Base-by-base conservation (phyloP, 2,797 vertebrate species). In the Bryconaethiops microstoma region DNA sequence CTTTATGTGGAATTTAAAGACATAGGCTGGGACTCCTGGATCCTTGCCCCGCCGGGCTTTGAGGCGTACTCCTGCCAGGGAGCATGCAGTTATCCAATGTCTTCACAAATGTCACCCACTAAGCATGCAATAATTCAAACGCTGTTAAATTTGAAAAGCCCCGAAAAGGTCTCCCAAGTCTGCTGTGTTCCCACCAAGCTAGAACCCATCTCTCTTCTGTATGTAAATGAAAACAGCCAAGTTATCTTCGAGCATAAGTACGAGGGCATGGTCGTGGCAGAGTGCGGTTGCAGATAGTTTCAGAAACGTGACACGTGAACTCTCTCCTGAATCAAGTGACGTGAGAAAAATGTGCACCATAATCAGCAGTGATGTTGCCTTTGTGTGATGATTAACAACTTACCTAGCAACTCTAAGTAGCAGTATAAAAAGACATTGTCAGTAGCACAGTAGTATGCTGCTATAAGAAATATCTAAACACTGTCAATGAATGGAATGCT, bases 1-100 rank as follows among this genome's bases (percentile, higher is more conserved):
- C 96, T 99, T 76, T 96, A 94, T 83, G 96, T 99, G 23, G 95
- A 99, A 87, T 99, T 99, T 92, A 99, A 97, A 90, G 97, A 98
- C 84, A 99, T 99, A 1, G 96, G 96, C 80, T 99, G 97, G 97
- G 96, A 98, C 74, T 90, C 93, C 1, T 99, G 97, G 96, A 94
- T 99, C 92, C 95, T 99, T 0, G 96, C 96, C 29, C 98, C 98
- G 0, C 82, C 94, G 0, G 95, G 95, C 2, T 99, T 98, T 0
- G 96, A 99, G 77, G 98, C 97, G 0, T 99, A 96, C 0, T 94
- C 96, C 81, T 99, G 98, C 83, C 96, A 94, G 0, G 97, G 98
- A 0, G 93, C 94, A 19, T 99, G 97, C 64, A 91, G 91, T 87
- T 95, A 93, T 59, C 97, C 98, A 0, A 85, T 99, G 88, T 95